Conservation (phyloP, 1,140 invertebrate genomes). For the Bactericera cockerelli region DNA sequence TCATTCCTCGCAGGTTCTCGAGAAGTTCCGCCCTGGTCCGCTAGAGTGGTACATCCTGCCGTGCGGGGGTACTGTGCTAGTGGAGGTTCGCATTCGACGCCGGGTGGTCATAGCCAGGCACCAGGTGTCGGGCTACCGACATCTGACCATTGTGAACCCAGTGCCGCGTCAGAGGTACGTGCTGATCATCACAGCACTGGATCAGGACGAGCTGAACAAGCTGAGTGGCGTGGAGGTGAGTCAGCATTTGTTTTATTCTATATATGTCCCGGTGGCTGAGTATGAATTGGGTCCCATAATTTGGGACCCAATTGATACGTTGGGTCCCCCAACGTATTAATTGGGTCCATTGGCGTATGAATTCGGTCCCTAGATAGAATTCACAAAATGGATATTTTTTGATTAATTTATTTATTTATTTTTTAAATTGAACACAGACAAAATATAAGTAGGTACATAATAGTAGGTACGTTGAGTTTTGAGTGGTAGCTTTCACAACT, state of each 20-base stretch:
- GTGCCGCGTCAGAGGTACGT: constrained; percentile 24
- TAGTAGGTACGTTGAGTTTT: no score
- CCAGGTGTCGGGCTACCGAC: constrained; percentile 25
- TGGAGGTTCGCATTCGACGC: constrained; percentile 19
- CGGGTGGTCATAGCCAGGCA: constrained; percentile 20
- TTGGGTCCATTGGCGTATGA: no score
- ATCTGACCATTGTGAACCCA: constrained; percentile 24
- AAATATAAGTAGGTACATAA: no score
- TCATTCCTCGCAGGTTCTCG: constrained; percentile 19
- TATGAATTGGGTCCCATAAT: no score
- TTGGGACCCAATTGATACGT: no score
- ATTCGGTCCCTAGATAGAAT: no score
- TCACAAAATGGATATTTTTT: no score
- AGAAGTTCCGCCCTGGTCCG: constrained; percentile 8
- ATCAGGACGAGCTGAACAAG: constrained; percentile 26
- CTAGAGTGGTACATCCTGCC: constrained; percentile 30
- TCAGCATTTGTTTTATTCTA: not conserved
- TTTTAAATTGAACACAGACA: no score
- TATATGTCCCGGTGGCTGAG: no score
- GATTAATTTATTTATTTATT: no score
- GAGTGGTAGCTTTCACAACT: no score
- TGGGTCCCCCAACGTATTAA: no score
- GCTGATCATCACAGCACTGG: constrained; percentile 25
- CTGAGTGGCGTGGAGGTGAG: constrained; percentile 28
- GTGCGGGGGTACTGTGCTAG: constrained; percentile 30